A percentile compares a stretch with the other conserved stretches of the same genome.
Evolutionary conservation across 1,140 invertebrate species (phyloP).

Genomic region (Hyposmocoma kahamanoa): DNA sequence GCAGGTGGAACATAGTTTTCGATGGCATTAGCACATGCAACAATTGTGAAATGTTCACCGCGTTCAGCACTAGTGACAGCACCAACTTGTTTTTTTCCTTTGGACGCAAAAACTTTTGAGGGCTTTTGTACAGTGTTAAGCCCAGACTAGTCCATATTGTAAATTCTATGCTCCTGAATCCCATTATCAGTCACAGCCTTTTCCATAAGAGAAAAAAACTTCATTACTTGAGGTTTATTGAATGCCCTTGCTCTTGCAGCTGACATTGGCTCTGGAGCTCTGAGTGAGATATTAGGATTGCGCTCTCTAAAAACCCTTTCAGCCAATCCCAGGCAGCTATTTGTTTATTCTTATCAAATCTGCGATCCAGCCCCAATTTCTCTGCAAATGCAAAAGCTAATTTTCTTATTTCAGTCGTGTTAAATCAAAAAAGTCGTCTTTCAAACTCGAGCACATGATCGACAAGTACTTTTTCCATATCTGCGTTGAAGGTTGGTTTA

Average conservation of each 20-base stretch:
- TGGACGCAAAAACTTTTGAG: neutral
- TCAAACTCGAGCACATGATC: neutral
- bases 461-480: neutral
- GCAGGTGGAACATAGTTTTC: neutral
- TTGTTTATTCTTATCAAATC: neutral
- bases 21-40: neutral
- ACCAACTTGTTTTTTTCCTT: neutral
- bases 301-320: constrained; percentile 4
- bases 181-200: neutral
- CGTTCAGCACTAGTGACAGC: neutral
- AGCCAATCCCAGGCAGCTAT: constrained; percentile 4
- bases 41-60: neutral
- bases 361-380: neutral
- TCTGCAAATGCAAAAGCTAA: neutral
- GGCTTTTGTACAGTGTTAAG: neutral
- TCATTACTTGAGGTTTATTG: neutral
- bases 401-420: neutral
- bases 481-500: neutral
- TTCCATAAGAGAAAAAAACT: neutral
- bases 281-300: neutral
- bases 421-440: neutral
- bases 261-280: neutral
- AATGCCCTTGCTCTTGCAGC: neutral
- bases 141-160: neutral
- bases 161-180: neutral